phyloP scores from a whole-genome alignment of 2,113 vertebrate genomes.

The Varanus salvator region DNA sequence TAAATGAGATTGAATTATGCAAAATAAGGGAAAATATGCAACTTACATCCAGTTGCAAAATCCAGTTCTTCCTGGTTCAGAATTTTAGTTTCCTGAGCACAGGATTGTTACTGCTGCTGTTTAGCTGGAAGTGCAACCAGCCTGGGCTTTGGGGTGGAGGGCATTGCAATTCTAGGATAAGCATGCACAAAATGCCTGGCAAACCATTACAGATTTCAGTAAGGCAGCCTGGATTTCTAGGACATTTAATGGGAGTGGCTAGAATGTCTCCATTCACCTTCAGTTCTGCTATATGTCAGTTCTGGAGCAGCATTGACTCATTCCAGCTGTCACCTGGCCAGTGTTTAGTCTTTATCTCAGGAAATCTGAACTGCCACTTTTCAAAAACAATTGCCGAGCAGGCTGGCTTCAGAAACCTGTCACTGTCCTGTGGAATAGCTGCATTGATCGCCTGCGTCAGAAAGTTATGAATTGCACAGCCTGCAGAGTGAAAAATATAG shows the following conservation, averaged over 20 bases:
- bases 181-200: neutral
- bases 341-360: neutral
- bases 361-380: neutral
- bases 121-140: neutral
- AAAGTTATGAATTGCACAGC: neutral
- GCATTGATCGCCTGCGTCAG: neutral
- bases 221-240: neutral
- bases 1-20: neutral
- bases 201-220: neutral
- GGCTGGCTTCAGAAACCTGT: neutral
- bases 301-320: neutral
- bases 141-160: neutral
- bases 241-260: neutral
- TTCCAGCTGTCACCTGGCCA: neutral
- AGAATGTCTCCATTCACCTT: neutral
- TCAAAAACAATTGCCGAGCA: neutral
- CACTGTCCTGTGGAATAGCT: neutral
- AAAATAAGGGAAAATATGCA: too few relatives aligned
- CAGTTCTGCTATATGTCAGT: neutral
- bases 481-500: constrained; percentile 2
- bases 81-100: neutral
- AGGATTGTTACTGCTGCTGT: neutral
- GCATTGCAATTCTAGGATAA: neutral
- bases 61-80: neutral
- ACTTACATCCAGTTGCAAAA: neutral